Conservation (phyloP, 1,140 invertebrate genomes). For the Drosophila takahashii region DNA sequence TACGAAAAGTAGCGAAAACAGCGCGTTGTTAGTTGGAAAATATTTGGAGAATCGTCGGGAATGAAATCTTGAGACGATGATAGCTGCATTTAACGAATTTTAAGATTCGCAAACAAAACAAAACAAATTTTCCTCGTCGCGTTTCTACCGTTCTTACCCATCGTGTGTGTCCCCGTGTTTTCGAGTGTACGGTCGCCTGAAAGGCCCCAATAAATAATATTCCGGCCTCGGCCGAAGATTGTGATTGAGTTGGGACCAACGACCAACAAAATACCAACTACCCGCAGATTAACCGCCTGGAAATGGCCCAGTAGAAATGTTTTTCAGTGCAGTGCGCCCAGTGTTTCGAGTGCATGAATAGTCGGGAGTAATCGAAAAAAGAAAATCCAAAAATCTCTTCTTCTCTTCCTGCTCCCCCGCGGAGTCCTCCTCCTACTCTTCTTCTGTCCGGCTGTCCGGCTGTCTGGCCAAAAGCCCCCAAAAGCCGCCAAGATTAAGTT, state of each 20-base stretch:
- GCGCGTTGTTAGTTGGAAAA: slow-evolving; percentile 1
- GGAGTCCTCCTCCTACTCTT: slow-evolving; percentile 17
- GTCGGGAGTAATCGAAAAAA: not conserved
- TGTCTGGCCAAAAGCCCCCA: slow-evolving; percentile 59
- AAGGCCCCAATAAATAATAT: not conserved
- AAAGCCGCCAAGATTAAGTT: slow-evolving; percentile 85
- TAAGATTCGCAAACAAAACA: slow-evolving; percentile 19
- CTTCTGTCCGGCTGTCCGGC: slow-evolving; percentile 45
- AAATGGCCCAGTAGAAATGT: slow-evolving; percentile 9
- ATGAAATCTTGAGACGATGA: not conserved
- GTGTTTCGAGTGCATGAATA: not conserved
- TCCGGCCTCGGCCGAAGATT: slow-evolving; percentile 6
- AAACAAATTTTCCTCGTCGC: slow-evolving; percentile 4
- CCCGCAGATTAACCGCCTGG: slow-evolving; percentile 3
- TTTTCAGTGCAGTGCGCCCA: slow-evolving; percentile 10
- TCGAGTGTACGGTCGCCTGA: not conserved
- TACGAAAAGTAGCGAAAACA: slow-evolving; percentile 11
- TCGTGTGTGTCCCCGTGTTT: slow-evolving; percentile 2
- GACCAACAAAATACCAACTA: not conserved
- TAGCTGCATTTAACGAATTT: not conserved
- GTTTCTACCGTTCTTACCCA: not conserved
- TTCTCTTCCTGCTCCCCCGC: slow-evolving; percentile 11
- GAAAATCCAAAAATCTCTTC: not conserved
- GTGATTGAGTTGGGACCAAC: slow-evolving; percentile 1
- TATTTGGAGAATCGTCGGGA: not conserved